phyloP scores from a whole-genome alignment of 2,113 vertebrate species.

The Acanthochromis polyacanthus region DNA sequence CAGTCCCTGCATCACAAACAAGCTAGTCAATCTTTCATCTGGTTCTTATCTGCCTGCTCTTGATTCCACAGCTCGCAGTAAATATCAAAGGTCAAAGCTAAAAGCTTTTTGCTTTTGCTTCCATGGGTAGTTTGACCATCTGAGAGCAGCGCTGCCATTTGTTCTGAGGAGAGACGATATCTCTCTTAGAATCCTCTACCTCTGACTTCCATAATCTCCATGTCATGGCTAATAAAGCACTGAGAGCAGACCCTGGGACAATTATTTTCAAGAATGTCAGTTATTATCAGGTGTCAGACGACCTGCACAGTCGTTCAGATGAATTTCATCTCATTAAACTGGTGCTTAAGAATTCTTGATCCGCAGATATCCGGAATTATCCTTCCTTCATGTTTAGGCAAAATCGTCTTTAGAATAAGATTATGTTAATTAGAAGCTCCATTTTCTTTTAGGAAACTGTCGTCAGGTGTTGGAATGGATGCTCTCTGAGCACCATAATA shows the following conservation, averaged over 20 bases:
- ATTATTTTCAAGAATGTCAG: conserved; percentile 25
- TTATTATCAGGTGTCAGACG: conserved; percentile 37
- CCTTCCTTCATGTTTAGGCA: conserved; percentile 8
- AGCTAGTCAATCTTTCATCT: conserved; percentile 40
- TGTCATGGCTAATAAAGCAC: background rate
- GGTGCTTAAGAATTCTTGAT: conserved; percentile 11
- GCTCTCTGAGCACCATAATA: conserved; percentile 2
- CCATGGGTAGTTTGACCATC: conserved; percentile 36
- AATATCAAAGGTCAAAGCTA: conserved; percentile 72
- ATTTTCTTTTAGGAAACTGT: conserved; percentile 21
- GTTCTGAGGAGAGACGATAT: conserved; percentile 31
- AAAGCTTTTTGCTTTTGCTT: conserved; percentile 67
- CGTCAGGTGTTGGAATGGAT: background rate
- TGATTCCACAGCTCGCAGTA: conserved; percentile 33
- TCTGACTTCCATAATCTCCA: conserved; percentile 30
- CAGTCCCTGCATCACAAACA: conserved; percentile 51
- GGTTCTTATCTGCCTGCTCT: conserved; percentile 54
- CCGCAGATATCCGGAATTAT: conserved; percentile 29
- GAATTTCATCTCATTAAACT: conserved; percentile 30
- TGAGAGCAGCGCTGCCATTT: conserved; percentile 45
- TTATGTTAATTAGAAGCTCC: conserved; percentile 15
- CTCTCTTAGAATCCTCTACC: conserved; percentile 23
- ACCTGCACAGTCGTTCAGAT: conserved; percentile 15
- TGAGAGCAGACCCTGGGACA: background rate
- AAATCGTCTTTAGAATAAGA: conserved; percentile 23